Evolutionary conservation across 1,140 invertebrate species (phyloP).

Genomic region (Luehdorfia chinensis): DNA sequence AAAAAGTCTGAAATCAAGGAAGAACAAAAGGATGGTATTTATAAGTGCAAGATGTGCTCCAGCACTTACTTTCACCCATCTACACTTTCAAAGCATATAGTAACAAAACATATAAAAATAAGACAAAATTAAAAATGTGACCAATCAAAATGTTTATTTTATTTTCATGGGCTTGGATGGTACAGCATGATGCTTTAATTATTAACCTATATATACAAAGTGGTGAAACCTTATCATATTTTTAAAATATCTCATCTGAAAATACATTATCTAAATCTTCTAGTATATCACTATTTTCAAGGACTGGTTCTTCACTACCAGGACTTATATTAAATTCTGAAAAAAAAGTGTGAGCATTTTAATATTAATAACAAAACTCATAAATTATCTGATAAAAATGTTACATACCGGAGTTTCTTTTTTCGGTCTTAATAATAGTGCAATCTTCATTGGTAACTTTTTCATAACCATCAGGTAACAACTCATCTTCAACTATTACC

Average conservation of each 20-base stretch:
- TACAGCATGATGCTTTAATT: no score
- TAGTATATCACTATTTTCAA: conserved; percentile 24
- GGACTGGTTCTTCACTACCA: conserved; percentile 22
- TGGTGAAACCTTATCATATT: no score
- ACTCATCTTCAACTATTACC: conserved; percentile 33
- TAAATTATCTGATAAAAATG: no score
- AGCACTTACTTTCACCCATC: conserved; percentile 41
- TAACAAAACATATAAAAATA: conserved; percentile 49
- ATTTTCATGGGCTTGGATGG: no score
- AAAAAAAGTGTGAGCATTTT: conserved; percentile 26
- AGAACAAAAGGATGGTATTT: conserved; percentile 15
- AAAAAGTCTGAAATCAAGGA: conserved; percentile 12
- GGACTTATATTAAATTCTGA: conserved; percentile 29
- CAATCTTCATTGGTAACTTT: conserved; percentile 43
- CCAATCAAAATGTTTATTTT: not conserved
- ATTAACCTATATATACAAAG: no score
- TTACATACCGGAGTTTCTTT: conserved; percentile 39
- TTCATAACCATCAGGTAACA: conserved; percentile 44
- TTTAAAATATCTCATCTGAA: conserved; percentile 52
- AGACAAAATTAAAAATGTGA: conserved; percentile 4
- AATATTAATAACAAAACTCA: no score
- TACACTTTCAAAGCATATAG: conserved; percentile 51
- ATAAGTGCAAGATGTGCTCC: conserved; percentile 55
- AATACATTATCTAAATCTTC: conserved; percentile 55
- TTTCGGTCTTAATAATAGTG: conserved; percentile 49